These are phyloP conservation scores for Dasyurus viverrinus DNA, from an alignment of 2,113 vertebrate species.

Conservation along the genomic window DNA sequence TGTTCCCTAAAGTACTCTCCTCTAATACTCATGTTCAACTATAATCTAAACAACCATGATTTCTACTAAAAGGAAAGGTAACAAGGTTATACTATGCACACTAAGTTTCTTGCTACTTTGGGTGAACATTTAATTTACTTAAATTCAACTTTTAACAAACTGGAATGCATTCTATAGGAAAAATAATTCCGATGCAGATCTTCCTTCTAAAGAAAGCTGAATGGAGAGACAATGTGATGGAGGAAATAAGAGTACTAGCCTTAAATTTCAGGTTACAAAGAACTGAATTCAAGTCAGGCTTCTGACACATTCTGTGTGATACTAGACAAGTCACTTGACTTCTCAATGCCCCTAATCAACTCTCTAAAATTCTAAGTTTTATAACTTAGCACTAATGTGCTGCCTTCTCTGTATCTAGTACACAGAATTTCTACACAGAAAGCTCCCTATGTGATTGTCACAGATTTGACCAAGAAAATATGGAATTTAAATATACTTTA, in stretches of 20 bases:
- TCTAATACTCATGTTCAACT: not conserved
- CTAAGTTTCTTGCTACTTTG: not conserved
- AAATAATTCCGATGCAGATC: constrained; percentile 14
- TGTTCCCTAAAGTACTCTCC: not conserved
- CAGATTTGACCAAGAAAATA: not conserved
- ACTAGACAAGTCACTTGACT: not conserved
- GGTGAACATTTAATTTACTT: constrained; percentile 31
- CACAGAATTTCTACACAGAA: not conserved
- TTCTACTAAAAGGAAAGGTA: not conserved
- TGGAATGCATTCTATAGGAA: constrained; percentile 15
- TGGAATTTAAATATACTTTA: not conserved
- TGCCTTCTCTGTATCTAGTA: not conserved
- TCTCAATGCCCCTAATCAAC: not conserved
- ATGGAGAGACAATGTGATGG: not conserved
- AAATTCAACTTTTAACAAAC: constrained; percentile 48
- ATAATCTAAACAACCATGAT: not conserved
- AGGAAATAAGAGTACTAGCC: not conserved
- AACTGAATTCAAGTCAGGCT: not conserved
- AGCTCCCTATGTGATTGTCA: not conserved
- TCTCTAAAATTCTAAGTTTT: not conserved
- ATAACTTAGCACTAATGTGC: not conserved
- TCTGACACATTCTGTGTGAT: not conserved
- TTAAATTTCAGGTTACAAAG: not conserved
- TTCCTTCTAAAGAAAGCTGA: constrained; percentile 32
- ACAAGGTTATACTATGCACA: not conserved